phyloP scores from a whole-genome alignment of 2,113 vertebrate genomes.

The Malurus cyaneus region DNA sequence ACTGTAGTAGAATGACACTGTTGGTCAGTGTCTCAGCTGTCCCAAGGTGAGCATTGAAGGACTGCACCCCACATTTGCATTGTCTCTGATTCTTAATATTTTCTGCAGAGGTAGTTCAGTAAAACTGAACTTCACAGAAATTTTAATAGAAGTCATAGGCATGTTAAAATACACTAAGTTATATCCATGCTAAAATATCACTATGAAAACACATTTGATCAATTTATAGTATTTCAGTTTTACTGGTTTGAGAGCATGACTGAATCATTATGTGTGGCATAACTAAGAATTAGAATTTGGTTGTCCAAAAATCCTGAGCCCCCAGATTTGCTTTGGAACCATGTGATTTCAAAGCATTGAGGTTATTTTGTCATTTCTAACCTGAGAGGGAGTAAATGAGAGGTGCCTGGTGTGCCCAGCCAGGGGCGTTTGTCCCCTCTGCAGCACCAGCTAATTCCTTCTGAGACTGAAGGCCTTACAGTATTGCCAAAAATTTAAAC shows the following conservation, averaged over 20 bases:
- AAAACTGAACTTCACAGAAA: neutral
- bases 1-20: neutral
- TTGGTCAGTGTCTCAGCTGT: neutral
- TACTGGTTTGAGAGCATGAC: neutral
- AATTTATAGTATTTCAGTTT: neutral
- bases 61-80: fast-evolving
- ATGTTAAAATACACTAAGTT: neutral
- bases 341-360: neutral
- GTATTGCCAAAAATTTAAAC: neutral
- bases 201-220: neutral
- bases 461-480: neutral
- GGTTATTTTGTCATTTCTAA: neutral
- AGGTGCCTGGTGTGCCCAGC: neutral
- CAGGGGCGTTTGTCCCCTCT: neutral
- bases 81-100: neutral
- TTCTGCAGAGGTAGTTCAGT: neutral
- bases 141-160: neutral
- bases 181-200: neutral
- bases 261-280: neutral
- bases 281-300: neutral
- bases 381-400: neutral
- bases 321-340: neutral
- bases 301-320: neutral
- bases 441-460: neutral
- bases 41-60: neutral